Evolutionary conservation across 1,140 invertebrate species (phyloP).

Genomic region (Drosophila virilis): DNA sequence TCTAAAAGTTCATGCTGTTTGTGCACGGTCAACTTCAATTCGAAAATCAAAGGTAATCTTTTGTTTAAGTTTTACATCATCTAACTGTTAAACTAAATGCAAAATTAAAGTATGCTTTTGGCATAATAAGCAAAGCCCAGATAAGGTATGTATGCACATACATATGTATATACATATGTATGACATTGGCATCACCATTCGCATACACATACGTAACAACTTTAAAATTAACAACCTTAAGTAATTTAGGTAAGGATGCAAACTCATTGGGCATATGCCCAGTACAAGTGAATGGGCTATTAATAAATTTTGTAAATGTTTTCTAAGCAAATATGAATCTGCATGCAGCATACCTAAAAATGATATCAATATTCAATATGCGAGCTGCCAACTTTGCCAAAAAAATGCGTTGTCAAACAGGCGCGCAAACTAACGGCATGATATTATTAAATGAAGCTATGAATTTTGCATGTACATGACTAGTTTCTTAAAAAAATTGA

Average conservation of each 20-base stretch:
- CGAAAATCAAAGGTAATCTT: constrained; percentile 30
- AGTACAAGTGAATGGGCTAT: not conserved
- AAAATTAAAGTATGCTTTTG: constrained; percentile 24
- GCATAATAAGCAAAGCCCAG: constrained; percentile 38
- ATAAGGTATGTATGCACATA: constrained; percentile 39
- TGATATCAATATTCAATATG: constrained; percentile 76
- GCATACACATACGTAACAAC: constrained; percentile 35
- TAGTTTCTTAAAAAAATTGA: not conserved
- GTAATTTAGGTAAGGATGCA: not conserved
- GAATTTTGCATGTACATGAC: not conserved
- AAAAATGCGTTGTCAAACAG: constrained; percentile 10
- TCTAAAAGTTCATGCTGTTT: not conserved
- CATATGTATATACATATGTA: constrained; percentile 24
- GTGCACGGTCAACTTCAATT: not conserved
- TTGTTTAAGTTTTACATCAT: not conserved
- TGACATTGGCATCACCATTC: constrained; percentile 38
- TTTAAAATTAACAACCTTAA: not conserved
- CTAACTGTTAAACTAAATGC: constrained; percentile 7
- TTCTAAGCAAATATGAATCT: constrained; percentile 52
- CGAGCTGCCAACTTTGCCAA: constrained; percentile 33
- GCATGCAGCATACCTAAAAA: constrained; percentile 66
- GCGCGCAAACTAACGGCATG: constrained; percentile 36
- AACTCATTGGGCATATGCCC: not conserved
- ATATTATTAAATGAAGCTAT: not conserved
- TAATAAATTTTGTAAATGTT: constrained; percentile 17